phyloP scores from a whole-genome alignment of 1,140 invertebrate genomes.

The Aphidius ervi region DNA sequence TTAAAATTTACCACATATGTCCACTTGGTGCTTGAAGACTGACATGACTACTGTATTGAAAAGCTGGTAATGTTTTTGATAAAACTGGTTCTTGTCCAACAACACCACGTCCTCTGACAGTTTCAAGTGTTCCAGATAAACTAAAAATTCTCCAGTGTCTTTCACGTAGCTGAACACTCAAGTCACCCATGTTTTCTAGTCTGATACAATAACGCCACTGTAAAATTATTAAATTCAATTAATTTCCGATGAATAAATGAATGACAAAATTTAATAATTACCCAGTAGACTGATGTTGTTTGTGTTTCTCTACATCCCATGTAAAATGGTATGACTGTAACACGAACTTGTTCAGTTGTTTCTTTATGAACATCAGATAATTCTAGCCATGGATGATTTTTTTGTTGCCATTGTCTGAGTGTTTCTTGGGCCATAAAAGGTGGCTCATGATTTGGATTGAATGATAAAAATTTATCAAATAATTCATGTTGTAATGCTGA shows the following conservation, averaged over 20 bases:
- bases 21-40: constrained; percentile 95
- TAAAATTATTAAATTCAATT: constrained; percentile 7
- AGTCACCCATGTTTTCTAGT: constrained; percentile 86
- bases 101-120: constrained; percentile 87
- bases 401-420: constrained; percentile 91
- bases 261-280: constrained; percentile 41
- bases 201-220: constrained; percentile 95
- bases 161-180: constrained; percentile 88
- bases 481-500: constrained; percentile 88
- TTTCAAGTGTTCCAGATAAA: constrained; percentile 89
- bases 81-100: constrained; percentile 94
- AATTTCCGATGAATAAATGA: background rate
- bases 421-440: constrained; percentile 87
- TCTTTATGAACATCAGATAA: constrained; percentile 96
- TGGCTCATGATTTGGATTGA: constrained; percentile 78
- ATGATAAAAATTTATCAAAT: constrained; percentile 91
- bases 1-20: constrained; percentile 84
- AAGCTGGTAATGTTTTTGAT: constrained; percentile 82
- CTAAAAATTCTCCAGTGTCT: constrained; percentile 96
- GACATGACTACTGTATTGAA: constrained; percentile 96
- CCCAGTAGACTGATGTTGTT: constrained; percentile 88
- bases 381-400: constrained; percentile 95
- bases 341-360: constrained; percentile 90
- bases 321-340: constrained; percentile 97
- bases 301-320: constrained; percentile 90